These are phyloP conservation scores for Scartelaos histophorus DNA, from an alignment of 2,113 vertebrate species.

Conservation along the genomic window DNA sequence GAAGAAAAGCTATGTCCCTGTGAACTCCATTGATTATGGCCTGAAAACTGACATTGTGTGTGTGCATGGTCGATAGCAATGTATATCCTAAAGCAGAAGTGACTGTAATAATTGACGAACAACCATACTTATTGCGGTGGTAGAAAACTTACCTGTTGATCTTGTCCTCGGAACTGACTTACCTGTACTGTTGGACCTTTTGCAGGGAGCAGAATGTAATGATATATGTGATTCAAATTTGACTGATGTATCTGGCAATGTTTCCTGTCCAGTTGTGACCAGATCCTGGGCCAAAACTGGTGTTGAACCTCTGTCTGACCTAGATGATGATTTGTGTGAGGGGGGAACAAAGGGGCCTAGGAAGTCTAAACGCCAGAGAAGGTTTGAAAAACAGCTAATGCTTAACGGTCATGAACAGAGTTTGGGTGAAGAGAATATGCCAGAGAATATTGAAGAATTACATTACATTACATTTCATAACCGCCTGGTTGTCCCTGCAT, in stretches of 20 bases:
- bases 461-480: too few relatives aligned
- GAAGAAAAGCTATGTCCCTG: not conserved
- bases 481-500: too few relatives aligned
- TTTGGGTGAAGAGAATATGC: too few relatives aligned
- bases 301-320: not conserved
- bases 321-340: not conserved
- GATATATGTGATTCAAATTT: too few relatives aligned
- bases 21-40: not conserved
- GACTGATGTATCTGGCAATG: too few relatives aligned
- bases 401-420: too few relatives aligned
- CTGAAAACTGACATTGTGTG: not conserved
- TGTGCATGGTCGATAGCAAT: not conserved
- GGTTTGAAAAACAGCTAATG: not conserved
- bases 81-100: not conserved
- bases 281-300: not conserved
- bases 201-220: too few relatives aligned
- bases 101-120: not conserved
- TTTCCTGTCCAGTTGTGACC: too few relatives aligned
- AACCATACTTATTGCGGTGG: not conserved
- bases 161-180: too few relatives aligned
- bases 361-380: not conserved
- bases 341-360: not conserved
- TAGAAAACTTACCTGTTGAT: not conserved
- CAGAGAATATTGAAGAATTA: too few relatives aligned
- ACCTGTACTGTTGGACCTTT: too few relatives aligned